Evolutionary conservation across 2,888 invertebrate species (phyloP), one percentile per base, ranked within the genome.

Genomic region (Sarcophaga rosellei): DNA sequence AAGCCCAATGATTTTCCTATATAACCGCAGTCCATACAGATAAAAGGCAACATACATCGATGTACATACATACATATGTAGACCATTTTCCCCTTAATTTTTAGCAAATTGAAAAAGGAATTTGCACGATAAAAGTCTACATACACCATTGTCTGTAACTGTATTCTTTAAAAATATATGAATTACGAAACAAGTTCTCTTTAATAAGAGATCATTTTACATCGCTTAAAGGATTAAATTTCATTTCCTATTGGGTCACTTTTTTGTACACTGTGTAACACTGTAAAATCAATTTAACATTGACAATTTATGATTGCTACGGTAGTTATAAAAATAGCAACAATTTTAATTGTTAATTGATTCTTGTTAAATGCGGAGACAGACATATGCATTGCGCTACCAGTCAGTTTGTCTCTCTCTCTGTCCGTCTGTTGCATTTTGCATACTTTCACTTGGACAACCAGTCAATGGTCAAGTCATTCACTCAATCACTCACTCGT

Each of bases 281-380:
- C 23, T 59, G 77, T 57, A 11, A 80, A 78, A 72, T 61, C 57
- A 72, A 79, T 84, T 79, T 65, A 79, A 79, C 80, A 78, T 81
- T 74, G 68, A 53, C 57, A 81, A 68, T 68, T 62, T 78, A 68
- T 78, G 47, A 70, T 47, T 59, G 62, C 21, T 79, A 63, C 65
- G 65, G 75, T 63, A 78, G 53, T 53, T 53, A 75, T 25, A 53
- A 53, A 59, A 11, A 59, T 3, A 59, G n/a, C 65, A 69, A 69
- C 57, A 59, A 68, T 85, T 53, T 81, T 25, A 81, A 69, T 78
- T 85, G 23, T 59, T 78, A 78, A 85, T 81, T 81, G 77, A 61
- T 85, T 85, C 74, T 81, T 74, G 81, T 81, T 66, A 81, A 73
- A 45, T 68, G 78, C 45, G 62, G 53, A 76, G 53, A 17, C 12